Evolutionary conservation across 2,797 vertebrate genomes (phyloP).

Genomic region (Oreochromis mossambicus): DNA sequence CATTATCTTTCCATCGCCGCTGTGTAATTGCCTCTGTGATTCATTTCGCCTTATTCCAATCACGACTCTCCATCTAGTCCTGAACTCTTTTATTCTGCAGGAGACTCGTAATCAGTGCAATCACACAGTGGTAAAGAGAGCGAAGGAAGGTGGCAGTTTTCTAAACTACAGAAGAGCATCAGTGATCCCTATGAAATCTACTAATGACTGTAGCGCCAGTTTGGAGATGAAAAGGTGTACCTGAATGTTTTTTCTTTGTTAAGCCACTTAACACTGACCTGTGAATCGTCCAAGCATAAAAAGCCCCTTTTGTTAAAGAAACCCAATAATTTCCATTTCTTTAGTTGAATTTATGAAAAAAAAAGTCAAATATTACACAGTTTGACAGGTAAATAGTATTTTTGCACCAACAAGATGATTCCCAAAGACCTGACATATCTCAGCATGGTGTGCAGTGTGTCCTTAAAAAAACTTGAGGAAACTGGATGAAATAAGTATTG

Average conservation of each 20-base stretch:
- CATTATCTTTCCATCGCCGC: neutral
- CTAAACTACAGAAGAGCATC: neutral
- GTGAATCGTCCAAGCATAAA: neutral
- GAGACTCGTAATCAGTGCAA: neutral
- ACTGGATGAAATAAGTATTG: neutral
- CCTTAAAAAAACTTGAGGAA: neutral
- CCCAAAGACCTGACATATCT: neutral
- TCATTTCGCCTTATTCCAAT: neutral
- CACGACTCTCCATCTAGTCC: neutral
- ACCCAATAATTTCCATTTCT: neutral
- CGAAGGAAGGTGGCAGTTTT: neutral
- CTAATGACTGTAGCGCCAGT: neutral
- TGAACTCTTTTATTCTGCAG: neutral
- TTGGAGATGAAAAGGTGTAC: neutral
- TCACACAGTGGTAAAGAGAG: neutral
- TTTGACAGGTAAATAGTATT: neutral
- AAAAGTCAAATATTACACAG: neutral
- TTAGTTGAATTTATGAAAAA: neutral
- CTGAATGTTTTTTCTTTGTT: neutral
- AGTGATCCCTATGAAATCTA: neutral
- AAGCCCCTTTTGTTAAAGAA: neutral
- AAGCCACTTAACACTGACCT: neutral
- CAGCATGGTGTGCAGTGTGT: neutral
- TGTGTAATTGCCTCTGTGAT: constrained; percentile 7
- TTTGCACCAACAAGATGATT: neutral